Conservation (phyloP, 2,113 vertebrate genomes). For the Alligator sinensis region DNA sequence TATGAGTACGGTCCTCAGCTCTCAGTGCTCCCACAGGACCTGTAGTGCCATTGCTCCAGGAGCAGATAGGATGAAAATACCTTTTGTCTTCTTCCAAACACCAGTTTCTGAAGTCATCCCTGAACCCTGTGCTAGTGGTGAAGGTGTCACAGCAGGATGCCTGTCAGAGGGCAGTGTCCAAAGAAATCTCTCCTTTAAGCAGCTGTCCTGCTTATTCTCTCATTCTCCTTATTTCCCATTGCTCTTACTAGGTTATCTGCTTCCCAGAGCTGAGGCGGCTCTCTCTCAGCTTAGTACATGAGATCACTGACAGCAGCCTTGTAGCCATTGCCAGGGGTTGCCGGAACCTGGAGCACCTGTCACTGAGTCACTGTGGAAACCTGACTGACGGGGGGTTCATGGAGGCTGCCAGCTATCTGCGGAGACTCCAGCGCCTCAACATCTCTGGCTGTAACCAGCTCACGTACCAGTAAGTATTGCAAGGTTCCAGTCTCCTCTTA, state of each 20-base stretch:
- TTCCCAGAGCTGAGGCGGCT: slow-evolving; percentile 81
- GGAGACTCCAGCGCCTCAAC: slow-evolving; percentile 83
- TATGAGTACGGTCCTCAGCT: neutral
- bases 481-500: neutral
- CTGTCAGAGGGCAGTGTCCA: neutral
- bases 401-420: slow-evolving; percentile 73
- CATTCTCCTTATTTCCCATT: neutral
- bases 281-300: slow-evolving; percentile 83
- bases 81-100: neutral
- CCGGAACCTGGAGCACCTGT: slow-evolving; percentile 81
- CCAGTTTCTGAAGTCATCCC: neutral
- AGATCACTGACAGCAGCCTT: slow-evolving; percentile 82
- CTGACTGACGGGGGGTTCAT: slow-evolving; percentile 82
- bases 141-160: neutral
- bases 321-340: slow-evolving; percentile 80
- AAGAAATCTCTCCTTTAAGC: too few species aligned
- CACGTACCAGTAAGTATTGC: slow-evolving; percentile 79
- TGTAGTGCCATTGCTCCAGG: neutral
- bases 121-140: neutral
- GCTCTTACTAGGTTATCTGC: slow-evolving; percentile 74
- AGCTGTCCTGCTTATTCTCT: neutral
- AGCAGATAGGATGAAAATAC: neutral
- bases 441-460: slow-evolving; percentile 84
- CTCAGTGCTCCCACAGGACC: neutral
- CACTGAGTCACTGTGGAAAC: slow-evolving; percentile 80